Evolutionary conservation across 2,113 vertebrate species (phyloP).

Genomic region (Cephalopholis sonnerati): DNA sequence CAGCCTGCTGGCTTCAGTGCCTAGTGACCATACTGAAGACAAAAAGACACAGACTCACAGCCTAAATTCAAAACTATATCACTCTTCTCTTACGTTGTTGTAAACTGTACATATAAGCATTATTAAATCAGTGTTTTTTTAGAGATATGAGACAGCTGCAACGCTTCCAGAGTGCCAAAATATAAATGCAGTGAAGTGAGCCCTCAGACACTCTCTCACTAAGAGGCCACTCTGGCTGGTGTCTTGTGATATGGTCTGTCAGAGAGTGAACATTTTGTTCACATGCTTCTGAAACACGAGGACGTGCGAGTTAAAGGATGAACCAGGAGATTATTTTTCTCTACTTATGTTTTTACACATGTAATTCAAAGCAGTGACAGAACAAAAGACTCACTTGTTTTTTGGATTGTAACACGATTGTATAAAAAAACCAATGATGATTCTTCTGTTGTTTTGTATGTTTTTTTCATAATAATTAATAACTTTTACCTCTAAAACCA

Average conservation of each 20-base stretch:
- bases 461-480: background rate
- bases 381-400: background rate
- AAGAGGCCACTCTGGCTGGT: background rate
- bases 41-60: background rate
- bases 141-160: background rate
- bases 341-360: background rate
- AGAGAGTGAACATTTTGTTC: constrained; percentile 9
- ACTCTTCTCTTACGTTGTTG: background rate
- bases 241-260: constrained; percentile 3
- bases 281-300: background rate
- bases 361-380: background rate
- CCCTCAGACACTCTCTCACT: background rate
- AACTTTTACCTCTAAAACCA: background rate
- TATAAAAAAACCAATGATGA: background rate
- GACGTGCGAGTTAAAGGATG: background rate
- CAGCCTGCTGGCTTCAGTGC: background rate
- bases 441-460: constrained; percentile 3
- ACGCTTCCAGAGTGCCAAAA: constrained; percentile 17
- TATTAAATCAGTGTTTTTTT: background rate
- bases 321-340: background rate
- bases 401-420: background rate
- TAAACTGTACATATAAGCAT: background rate
- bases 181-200: constrained; percentile 6
- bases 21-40: background rate
- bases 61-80: background rate